A percentile compares a stretch with the other conserved stretches of the same genome.
These are phyloP conservation scores for Sarotherodon lohbergeri DNA, from an alignment of 2,113 vertebrate genomes.

Conservation along the genomic window DNA sequence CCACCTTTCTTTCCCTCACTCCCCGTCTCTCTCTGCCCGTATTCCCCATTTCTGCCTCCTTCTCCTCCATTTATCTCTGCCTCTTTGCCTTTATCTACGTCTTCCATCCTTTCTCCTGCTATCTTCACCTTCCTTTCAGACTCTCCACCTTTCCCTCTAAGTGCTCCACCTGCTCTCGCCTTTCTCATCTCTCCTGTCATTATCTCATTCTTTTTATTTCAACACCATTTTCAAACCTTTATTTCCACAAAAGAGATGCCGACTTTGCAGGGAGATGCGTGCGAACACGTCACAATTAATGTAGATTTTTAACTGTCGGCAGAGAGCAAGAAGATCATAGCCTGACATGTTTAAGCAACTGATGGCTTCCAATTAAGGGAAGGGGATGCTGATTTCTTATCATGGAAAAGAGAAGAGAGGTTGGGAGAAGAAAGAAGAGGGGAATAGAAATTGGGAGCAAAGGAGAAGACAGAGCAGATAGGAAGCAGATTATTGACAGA, in stretches of 20 bases:
- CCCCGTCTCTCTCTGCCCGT: neutral
- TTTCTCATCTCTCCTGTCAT: neutral
- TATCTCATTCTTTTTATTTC: neutral
- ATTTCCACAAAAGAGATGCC: conserved; percentile 76
- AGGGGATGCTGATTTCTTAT: conserved; percentile 79
- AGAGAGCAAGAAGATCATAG: conserved; percentile 74
- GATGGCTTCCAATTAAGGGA: conserved; percentile 86
- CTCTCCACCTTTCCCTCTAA: neutral
- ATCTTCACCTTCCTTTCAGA: neutral
- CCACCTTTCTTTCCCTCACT: neutral
- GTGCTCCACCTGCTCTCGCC: neutral
- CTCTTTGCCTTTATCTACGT: neutral
- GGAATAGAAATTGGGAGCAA: neutral
- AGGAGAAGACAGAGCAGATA: neutral
- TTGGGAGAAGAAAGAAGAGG: neutral
- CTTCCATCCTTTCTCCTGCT: neutral
- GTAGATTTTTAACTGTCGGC: conserved; percentile 80
- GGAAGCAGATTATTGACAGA: neutral
- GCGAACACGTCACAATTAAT: conserved; percentile 78
- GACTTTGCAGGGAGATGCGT: conserved; percentile 75
- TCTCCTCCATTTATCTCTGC: neutral
- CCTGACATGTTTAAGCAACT: conserved; percentile 86
- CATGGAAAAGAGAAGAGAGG: conserved; percentile 11
- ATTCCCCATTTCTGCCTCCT: neutral
- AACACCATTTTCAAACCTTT: conserved; percentile 21